Evolutionary conservation across 2,797 vertebrate species (phyloP).

Genomic region (Neosilurus mollespiculum): DNA sequence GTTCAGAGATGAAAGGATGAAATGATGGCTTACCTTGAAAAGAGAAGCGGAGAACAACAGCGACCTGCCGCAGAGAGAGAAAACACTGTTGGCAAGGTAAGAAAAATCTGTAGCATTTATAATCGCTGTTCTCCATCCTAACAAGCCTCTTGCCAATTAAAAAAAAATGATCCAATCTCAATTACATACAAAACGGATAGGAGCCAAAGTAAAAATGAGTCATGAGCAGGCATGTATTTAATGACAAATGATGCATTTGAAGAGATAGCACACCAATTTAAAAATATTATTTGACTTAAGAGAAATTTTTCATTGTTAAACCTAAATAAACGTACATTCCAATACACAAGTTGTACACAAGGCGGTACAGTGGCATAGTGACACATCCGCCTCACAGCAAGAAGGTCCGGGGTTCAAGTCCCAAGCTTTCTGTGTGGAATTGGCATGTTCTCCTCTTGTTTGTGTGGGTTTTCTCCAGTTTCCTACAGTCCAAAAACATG

Average conservation of each 20-base stretch:
- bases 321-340: not conserved
- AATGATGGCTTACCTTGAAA: conserved; percentile 44
- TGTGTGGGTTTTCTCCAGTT: no score
- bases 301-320: not conserved
- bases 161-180: not conserved
- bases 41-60: conserved; percentile 33
- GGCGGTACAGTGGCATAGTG: no score
- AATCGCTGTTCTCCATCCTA: not conserved
- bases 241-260: not conserved
- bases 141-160: not conserved
- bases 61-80: conserved; percentile 22
- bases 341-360: no score
- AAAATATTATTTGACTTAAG: not conserved
- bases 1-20: conserved; percentile 44
- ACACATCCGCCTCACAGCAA: no score
- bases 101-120: not conserved
- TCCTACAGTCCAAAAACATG: no score
- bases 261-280: not conserved
- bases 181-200: not conserved
- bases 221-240: not conserved
- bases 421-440: no score
- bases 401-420: no score
- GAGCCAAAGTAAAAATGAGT: not conserved
- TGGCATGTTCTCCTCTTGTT: no score
- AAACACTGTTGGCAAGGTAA: conserved; percentile 42